Evolutionary conservation across 2,888 invertebrate species (phyloP), one percentile per base, ranked within the genome.

Genomic region (Cheilosia pagana): DNA sequence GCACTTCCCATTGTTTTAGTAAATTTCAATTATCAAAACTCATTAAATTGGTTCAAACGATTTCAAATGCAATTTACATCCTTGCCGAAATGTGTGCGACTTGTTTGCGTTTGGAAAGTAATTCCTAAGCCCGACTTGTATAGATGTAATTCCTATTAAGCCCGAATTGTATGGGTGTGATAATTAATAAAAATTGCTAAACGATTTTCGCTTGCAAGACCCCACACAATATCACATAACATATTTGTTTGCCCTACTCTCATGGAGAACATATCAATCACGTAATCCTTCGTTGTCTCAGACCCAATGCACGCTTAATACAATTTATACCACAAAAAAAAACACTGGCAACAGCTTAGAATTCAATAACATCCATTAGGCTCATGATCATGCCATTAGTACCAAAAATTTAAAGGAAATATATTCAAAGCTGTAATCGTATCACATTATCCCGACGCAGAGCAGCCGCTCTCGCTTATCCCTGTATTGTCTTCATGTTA

Each of bases 351-450:
- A 41, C 39, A 48, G 35, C 25, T 50, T 35, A 25, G 59, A 39
- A 48, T 19, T 55, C 31, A 21, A 52, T 65, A 65, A 52, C 21
- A 52, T 52, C 65, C 52, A 65, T 65, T 65, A 52, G 16, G 8
- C 45, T 45, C 8, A 43, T 43, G 63, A 35, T 12, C 50, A 52
- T 50, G 39, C 35, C 39, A 39, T 50, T 35, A 35, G 23, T 50
- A 39, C 35, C 39, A 3, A 50, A n/a, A 65, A 50, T 39, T 6
- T 52, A 23, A 52, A 16, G 19, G 39, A 48, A 35, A 57, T 39
- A 25, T 70, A 16, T 70, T 59, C 25, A 23, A 39, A 35, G 39
- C 48, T 41, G 39, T 71, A 60, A 60, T 60, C 48, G 50, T 60
- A 59, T 50, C n/a, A 1, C 50, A 71, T 60, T 71, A 70, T 48